Percentiles rank a stretch among this genome's conserved stretches.
These are phyloP conservation scores for Prochilodus magdalenae DNA, from an alignment of 2,113 vertebrate species.

Conservation along the genomic window DNA sequence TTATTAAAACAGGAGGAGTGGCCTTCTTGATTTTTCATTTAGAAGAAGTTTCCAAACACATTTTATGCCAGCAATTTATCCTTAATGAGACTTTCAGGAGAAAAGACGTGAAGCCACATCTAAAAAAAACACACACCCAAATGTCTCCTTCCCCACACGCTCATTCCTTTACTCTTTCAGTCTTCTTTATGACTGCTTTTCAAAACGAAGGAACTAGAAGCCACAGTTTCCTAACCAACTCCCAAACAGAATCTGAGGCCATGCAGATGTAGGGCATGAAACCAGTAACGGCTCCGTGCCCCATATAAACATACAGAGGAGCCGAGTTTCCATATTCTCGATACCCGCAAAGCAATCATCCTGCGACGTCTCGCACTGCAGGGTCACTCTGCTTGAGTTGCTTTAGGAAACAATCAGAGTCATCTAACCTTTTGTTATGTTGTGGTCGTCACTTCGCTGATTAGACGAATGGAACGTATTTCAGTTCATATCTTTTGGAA, in stretches of 20 bases:
- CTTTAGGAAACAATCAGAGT: neutral
- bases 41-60: slow-evolving; percentile 14
- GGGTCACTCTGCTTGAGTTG: neutral
- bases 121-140: slow-evolving; percentile 26
- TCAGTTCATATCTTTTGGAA: neutral
- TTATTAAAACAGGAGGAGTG: slow-evolving; percentile 25
- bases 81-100: slow-evolving; percentile 55
- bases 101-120: slow-evolving; percentile 71
- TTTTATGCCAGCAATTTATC: slow-evolving; percentile 31
- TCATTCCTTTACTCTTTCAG: slow-evolving; percentile 6
- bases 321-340: neutral
- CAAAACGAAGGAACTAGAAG: slow-evolving; percentile 61
- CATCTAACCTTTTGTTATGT: neutral
- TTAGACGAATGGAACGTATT: neutral
- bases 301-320: neutral
- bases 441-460: neutral
- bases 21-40: slow-evolving; percentile 26
- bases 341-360: neutral
- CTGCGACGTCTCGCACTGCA: neutral
- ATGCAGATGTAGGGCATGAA: neutral
- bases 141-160: slow-evolving; percentile 17
- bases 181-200: slow-evolving; percentile 67
- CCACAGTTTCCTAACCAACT: slow-evolving; percentile 64
- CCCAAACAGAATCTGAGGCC: slow-evolving; percentile 50
- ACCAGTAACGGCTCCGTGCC: neutral